Percentiles rank a stretch among this genome's conserved stretches.
Evolutionary conservation across 2,797 vertebrate genomes (phyloP).

Genomic region (Pelobates cultripes): DNA sequence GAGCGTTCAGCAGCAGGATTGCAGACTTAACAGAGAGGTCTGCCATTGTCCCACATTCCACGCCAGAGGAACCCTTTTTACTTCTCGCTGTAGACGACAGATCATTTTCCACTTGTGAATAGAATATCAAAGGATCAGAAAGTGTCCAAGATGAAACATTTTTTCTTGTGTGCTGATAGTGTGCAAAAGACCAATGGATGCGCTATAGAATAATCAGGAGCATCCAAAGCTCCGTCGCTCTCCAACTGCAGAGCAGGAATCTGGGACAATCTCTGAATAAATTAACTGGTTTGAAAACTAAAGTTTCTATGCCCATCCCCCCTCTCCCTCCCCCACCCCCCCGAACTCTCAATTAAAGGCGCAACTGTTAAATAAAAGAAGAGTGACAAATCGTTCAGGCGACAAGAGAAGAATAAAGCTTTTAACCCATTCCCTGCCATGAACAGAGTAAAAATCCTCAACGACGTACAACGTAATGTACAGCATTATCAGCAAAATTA

Average conservation of each 20-base stretch:
- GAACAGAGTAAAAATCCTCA: not conserved
- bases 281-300: not conserved
- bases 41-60: not conserved
- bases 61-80: not conserved
- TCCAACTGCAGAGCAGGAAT: conserved; percentile 2
- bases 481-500: not conserved
- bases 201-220: not conserved
- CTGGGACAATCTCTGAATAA: conserved; percentile 42
- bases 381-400: not conserved
- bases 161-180: not conserved
- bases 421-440: not conserved
- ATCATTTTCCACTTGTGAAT: not conserved
- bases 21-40: no score
- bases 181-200: not conserved
- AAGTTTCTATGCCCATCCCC: not conserved
- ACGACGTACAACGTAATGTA: no score
- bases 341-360: conserved; percentile 3
- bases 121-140: not conserved
- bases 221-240: not conserved
- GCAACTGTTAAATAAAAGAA: conserved; percentile 21
- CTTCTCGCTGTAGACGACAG: not conserved
- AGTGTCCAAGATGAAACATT: not conserved
- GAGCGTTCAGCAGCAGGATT: no score
- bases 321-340: not conserved
- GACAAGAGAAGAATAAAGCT: not conserved